Conservation (phyloP, 2,797 vertebrate genomes). For the Urophycis tenuis region DNA sequence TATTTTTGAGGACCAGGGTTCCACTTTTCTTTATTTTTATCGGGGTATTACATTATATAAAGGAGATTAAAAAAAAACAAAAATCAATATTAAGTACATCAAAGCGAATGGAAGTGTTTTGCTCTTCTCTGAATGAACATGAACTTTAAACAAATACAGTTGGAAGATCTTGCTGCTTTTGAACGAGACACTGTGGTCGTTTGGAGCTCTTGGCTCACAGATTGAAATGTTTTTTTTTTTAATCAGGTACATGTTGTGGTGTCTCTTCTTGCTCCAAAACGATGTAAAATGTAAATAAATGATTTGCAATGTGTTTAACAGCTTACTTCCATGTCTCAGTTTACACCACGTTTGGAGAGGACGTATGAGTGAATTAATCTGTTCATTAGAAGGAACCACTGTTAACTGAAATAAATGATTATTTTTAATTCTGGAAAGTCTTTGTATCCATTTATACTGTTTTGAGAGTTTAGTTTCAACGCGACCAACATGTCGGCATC, state of each 20-base stretch:
- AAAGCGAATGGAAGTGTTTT: background rate
- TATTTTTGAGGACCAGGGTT: slow-evolving; percentile 39
- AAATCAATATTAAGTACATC: background rate
- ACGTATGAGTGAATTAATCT: slow-evolving; percentile 47
- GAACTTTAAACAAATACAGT: slow-evolving; percentile 16
- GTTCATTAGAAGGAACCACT: slow-evolving; percentile 57
- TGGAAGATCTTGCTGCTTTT: slow-evolving; percentile 23
- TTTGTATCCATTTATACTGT: background rate
- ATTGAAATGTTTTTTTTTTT: slow-evolving; percentile 9
- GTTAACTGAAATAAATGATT: slow-evolving; percentile 66
- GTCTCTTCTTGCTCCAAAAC: slow-evolving; percentile 17
- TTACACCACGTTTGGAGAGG: slow-evolving; percentile 45
- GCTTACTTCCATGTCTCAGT: slow-evolving; percentile 40
- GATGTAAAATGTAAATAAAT: slow-evolving; percentile 23
- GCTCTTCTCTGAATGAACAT: background rate
- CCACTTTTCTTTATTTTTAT: slow-evolving; percentile 51
- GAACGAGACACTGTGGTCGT: slow-evolving; percentile 12
- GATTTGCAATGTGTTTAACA: slow-evolving; percentile 31
- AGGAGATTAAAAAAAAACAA: too few species aligned
- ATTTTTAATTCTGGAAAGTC: slow-evolving; percentile 51
- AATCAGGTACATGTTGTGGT: slow-evolving; percentile 49
- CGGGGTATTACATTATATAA: slow-evolving; percentile 38
- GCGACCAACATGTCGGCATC: too few species aligned
- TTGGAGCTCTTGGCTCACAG: slow-evolving; percentile 28
- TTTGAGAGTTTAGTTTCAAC: too few species aligned